Percentiles rank a stretch among this genome's conserved stretches.
These are phyloP conservation scores for Cheilinus undulatus DNA, from an alignment of 2,113 vertebrate genomes.

Conservation along the genomic window DNA sequence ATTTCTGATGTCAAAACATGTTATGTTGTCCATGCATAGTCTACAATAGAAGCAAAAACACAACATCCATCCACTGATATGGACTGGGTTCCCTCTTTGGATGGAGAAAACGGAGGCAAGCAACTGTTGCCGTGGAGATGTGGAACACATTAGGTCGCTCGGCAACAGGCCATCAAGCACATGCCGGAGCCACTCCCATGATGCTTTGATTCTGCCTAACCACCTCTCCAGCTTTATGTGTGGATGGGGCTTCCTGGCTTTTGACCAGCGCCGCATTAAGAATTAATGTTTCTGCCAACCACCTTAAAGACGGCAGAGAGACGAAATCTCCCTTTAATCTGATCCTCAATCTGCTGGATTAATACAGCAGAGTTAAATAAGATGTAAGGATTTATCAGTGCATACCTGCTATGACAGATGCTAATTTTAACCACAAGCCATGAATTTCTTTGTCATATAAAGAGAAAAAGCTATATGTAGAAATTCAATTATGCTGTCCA, in stretches of 20 bases:
- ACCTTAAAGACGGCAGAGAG: conserved; percentile 25
- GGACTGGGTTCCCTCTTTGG: conserved; percentile 39
- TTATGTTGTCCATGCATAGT: background rate
- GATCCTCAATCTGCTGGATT: conserved; percentile 25
- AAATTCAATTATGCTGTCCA: background rate
- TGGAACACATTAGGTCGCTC: conserved; percentile 78
- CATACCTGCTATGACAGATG: conserved; percentile 2
- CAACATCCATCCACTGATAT: conserved; percentile 41
- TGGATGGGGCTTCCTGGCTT: conserved; percentile 46
- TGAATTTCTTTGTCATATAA: background rate
- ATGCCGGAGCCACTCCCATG: conserved; percentile 72
- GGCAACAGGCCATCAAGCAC: conserved; percentile 81
- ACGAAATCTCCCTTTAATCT: conserved; percentile 31
- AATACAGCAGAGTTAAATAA: conserved; percentile 11
- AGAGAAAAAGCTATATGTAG: background rate
- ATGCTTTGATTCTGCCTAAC: conserved; percentile 40
- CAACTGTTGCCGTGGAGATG: conserved; percentile 82
- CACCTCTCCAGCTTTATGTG: conserved; percentile 39
- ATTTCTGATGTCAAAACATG: background rate
- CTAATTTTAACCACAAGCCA: conserved; percentile 25
- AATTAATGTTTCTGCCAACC: conserved; percentile 42
- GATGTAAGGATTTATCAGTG: background rate
- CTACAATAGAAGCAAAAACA: background rate
- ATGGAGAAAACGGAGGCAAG: conserved; percentile 76
- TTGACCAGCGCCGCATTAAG: conserved; percentile 31